These are phyloP conservation scores for Ormyrus nitidulus DNA, from an alignment of 2,888 invertebrate species.

Conservation along the genomic window DNA sequence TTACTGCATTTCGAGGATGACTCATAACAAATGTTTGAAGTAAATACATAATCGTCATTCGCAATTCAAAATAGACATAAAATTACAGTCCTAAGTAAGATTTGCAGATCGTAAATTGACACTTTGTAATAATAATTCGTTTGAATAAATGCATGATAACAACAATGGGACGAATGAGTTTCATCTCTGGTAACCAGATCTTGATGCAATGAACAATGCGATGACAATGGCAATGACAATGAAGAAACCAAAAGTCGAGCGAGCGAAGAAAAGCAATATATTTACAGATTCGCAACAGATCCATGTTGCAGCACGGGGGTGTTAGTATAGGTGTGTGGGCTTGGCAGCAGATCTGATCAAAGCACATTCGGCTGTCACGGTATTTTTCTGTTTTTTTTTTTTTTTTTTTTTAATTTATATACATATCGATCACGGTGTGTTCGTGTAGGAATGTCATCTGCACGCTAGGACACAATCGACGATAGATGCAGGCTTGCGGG, in stretches of 20 bases:
- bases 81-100: not conserved
- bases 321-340: conserved; percentile 31
- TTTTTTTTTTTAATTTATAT: conserved; percentile 20
- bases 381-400: not conserved
- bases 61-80: not conserved
- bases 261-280: conserved; percentile 12
- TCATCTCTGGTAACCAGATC: conserved; percentile 1
- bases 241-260: conserved; percentile 10
- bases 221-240: conserved; percentile 9
- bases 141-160: not conserved
- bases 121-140: too few relatives aligned
- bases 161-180: conserved; percentile 47
- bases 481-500: conserved; percentile 42
- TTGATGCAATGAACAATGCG: conserved; percentile 15
- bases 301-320: conserved; percentile 64
- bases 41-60: not conserved
- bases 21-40: not conserved
- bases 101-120: not conserved
- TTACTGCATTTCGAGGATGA: too few relatives aligned
- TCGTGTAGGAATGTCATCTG: conserved; percentile 15
- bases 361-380: conserved; percentile 56
- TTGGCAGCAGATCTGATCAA: conserved; percentile 68
- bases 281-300: conserved; percentile 47
- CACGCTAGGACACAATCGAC: conserved; percentile 6
- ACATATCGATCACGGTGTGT: conserved; percentile 18